phyloP scores from a whole-genome alignment of 2,797 vertebrate species.

The Buceros bicornis region DNA sequence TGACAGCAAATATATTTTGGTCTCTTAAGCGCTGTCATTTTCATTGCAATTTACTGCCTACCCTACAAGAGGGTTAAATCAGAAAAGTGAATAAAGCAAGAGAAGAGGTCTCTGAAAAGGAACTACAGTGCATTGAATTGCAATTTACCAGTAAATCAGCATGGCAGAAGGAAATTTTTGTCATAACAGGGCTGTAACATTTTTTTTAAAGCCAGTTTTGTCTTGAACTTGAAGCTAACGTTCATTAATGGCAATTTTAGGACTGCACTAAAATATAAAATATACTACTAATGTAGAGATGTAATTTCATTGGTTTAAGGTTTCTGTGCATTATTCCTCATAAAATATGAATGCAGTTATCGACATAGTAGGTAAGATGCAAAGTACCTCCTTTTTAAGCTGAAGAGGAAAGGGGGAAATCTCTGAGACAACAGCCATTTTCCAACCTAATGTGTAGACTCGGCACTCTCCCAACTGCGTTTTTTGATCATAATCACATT shows the following conservation, averaged over 20 bases:
- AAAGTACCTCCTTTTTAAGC: constrained; percentile 70
- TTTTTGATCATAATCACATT: constrained; percentile 62
- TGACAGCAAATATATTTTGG: constrained; percentile 51
- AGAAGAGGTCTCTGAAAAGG: constrained; percentile 30
- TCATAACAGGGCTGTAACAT: constrained; percentile 41
- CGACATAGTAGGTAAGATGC: constrained; percentile 69
- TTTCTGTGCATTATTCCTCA: constrained; percentile 80
- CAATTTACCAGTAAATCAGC: constrained; percentile 56
- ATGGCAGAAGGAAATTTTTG: constrained; percentile 31
- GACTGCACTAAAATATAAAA: constrained; percentile 62
- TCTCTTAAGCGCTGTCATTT: constrained; percentile 64
- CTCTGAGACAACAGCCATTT: constrained; percentile 54
- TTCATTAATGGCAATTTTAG: constrained; percentile 68
- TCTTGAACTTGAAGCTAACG: constrained; percentile 57
- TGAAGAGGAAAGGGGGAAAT: constrained; percentile 54
- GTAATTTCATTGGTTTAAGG: constrained; percentile 79
- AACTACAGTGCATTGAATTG: constrained; percentile 21
- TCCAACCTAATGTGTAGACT: constrained; percentile 19
- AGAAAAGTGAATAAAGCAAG: constrained; percentile 57
- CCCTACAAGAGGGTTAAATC: constrained; percentile 57
- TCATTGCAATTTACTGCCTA: constrained; percentile 57
- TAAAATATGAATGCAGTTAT: constrained; percentile 81
- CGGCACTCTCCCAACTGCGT: background rate
- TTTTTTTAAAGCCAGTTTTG: constrained; percentile 47
- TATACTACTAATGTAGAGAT: constrained; percentile 58